Base-by-base conservation (phyloP, 2,888 invertebrate species). In the Xestia c-nigrum region DNA sequence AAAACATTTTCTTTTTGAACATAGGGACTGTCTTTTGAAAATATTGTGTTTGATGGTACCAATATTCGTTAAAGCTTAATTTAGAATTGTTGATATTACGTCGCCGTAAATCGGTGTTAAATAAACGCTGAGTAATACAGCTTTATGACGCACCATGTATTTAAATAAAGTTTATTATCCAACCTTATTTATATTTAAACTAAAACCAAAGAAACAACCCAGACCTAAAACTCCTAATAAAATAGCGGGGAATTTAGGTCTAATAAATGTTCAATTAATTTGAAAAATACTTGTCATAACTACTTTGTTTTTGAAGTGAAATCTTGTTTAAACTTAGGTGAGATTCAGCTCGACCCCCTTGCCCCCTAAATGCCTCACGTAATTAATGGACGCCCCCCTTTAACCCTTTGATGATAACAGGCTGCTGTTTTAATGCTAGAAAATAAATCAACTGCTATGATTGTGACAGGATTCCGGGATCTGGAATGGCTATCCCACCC, bases 401-500 rank as follows among this genome's bases (percentile, higher is more conserved):
- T 31, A 31, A 31, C 12, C 57, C 6, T 24, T 57, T 0, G 14
- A 57, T 14, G 57, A 24, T 57, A 57, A 57, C 14, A 14, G 14
- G 12, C 24, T n/a, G n/a, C n/a, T n/a, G 4, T 24, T n/a, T 4
- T 14, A 24, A 57, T 14, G 12, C 24, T 5, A 24, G 55, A 43
- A 69, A 24, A 19, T 46, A 43, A 55, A 6, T 38, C 10, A 24
- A 71, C 12, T 59, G 24, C 7, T 52, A 21, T 61, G 3, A 21
- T 72, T 46, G 24, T 76, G 46, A 10, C 83, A 95, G 95, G 87
- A 87, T 0, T 81, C 92, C 0, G 88, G 92, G 0, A 19, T 78
- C 0, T 89, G 87, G 85, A 80, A 85, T 0, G 90, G 91, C 0
- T 94, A 88, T 83, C 96, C 96, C 0, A 94, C 94, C 0, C 88